phyloP scores from a whole-genome alignment of 2,797 vertebrate genomes.

The Enoplosus armatus region DNA sequence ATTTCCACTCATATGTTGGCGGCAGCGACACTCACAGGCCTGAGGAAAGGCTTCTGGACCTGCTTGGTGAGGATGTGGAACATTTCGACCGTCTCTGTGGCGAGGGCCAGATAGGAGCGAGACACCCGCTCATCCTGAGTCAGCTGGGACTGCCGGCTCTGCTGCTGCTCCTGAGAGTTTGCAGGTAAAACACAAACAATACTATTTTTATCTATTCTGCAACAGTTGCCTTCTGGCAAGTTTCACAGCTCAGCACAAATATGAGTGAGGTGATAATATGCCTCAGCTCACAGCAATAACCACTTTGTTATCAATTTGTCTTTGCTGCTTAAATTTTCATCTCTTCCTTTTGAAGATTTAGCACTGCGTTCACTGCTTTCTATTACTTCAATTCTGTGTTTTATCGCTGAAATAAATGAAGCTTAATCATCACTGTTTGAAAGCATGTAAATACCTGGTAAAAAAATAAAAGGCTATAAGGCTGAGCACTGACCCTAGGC shows the following conservation, averaged over 20 bases:
- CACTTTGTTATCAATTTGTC: neutral
- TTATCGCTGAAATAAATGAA: neutral
- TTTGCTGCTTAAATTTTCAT: neutral
- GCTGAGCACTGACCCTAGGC: conserved; percentile 89
- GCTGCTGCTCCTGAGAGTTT: conserved; percentile 93
- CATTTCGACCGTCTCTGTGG: conserved; percentile 99
- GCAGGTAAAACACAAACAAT: conserved; percentile 15
- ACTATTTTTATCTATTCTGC: neutral
- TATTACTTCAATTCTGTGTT: neutral
- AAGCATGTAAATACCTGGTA: neutral
- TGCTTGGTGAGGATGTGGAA: conserved; percentile 99
- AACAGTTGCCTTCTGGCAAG: neutral
- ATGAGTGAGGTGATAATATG: neutral
- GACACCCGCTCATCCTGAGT: conserved; percentile 98
- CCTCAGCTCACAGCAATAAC: neutral
- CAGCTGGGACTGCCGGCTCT: conserved; percentile 97
- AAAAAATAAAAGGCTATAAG: neutral
- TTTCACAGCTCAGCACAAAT: conserved; percentile 16
- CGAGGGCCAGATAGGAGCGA: conserved; percentile 96
- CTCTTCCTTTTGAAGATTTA: neutral
- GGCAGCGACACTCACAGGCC: conserved; percentile 91
- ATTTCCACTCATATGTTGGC: neutral
- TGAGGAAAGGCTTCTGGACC: conserved; percentile 99
- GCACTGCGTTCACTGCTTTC: neutral
- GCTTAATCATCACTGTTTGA: neutral